Percentiles rank a stretch among this genome's conserved stretches.
Conservation (phyloP, 1,140 invertebrate genomes). For the Sitobion miscanthi region DNA sequence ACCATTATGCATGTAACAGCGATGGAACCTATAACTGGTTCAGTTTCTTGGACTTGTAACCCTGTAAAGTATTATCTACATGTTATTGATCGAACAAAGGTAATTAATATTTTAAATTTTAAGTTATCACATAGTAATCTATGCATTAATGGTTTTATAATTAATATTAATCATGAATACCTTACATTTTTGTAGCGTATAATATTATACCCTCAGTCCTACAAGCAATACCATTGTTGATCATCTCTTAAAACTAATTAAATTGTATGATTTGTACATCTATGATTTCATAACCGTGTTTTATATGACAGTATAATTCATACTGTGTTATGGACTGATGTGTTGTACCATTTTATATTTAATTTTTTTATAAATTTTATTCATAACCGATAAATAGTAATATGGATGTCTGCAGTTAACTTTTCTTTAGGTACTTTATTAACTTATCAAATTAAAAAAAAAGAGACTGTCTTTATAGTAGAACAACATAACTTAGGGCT, state of each 20-base stretch:
- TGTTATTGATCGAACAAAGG: conserved; percentile 91
- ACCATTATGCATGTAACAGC: conserved; percentile 98
- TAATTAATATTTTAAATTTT: conserved; percentile 37
- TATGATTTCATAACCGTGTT: not conserved
- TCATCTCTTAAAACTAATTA: not conserved
- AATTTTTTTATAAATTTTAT: not conserved
- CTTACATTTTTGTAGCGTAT: not conserved
- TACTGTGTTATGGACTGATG: not conserved
- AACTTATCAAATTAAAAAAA: not conserved
- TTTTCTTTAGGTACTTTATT: not conserved
- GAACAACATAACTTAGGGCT: too few relatives aligned
- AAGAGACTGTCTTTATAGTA: too few relatives aligned
- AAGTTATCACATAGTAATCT: not conserved
- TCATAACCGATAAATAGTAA: not conserved
- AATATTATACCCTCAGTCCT: not conserved
- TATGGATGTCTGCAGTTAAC: not conserved
- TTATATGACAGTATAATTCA: not conserved
- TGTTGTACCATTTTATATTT: not conserved
- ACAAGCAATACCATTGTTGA: not conserved
- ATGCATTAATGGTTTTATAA: not conserved
- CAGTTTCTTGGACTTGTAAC: conserved; percentile 98
- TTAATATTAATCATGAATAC: not conserved
- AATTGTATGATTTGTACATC: not conserved
- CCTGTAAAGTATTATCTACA: conserved; percentile 98
- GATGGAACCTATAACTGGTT: conserved; percentile 91